phyloP scores from a whole-genome alignment of 1,140 invertebrate genomes.

The Arctopsyche grandis region DNA sequence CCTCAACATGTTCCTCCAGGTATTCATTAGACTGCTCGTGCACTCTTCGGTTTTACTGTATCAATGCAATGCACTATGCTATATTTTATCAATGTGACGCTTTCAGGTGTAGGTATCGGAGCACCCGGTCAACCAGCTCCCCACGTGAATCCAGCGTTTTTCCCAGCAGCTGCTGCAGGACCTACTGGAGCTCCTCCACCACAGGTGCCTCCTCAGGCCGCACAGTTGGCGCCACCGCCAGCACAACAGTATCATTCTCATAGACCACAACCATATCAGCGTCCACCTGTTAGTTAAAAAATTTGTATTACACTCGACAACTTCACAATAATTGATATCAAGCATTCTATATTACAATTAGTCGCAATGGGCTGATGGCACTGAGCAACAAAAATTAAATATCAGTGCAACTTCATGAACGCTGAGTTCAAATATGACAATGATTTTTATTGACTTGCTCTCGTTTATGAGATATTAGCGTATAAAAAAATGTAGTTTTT shows the following conservation, averaged over 20 bases:
- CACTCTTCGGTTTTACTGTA: neutral
- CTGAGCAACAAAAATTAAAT: no score
- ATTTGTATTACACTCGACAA: no score
- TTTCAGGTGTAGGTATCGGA: conserved; percentile 47
- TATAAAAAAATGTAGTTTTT: no score
- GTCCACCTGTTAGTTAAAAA: conserved; percentile 43
- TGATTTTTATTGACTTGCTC: no score
- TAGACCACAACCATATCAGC: conserved; percentile 49
- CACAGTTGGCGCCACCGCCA: conserved; percentile 68
- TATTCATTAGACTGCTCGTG: neutral
- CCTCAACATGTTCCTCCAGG: conserved; percentile 65
- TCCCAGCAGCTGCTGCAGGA: conserved; percentile 76
- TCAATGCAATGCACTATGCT: neutral
- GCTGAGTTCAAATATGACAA: no score
- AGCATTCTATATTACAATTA: no score
- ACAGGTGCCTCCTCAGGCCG: conserved; percentile 69
- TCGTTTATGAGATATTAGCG: no score
- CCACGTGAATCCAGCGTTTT: conserved; percentile 97
- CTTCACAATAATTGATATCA: no score
- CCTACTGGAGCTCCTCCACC: conserved; percentile 68
- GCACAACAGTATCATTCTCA: conserved; percentile 56
- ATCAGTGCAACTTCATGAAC: no score
- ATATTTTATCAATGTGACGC: no score
- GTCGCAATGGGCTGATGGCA: no score
- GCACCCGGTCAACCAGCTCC: conserved; percentile 80